These are phyloP conservation scores for Sycobia sp. DNA, from an alignment of 1,140 invertebrate genomes.

Conservation along the genomic window DNA sequence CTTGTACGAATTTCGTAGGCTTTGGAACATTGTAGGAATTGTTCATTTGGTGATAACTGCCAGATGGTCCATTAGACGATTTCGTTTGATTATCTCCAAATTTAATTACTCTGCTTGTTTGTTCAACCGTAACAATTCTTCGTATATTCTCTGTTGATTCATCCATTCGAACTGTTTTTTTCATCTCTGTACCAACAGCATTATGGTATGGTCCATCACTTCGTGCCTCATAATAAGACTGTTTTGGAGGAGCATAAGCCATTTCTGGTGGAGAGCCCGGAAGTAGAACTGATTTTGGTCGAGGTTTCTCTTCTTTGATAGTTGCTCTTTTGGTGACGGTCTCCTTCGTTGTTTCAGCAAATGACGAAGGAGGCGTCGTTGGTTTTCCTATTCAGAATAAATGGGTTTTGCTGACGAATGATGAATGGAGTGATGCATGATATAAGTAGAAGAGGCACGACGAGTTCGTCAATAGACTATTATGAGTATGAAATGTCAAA, in stretches of 20 bases:
- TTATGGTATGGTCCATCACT: slow-evolving; percentile 63
- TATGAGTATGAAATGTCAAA: slow-evolving; percentile 3
- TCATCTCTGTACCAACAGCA: slow-evolving; percentile 69
- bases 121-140: slow-evolving; percentile 70
- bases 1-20: slow-evolving; percentile 72
- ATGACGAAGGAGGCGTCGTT: slow-evolving; percentile 29
- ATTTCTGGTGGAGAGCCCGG: slow-evolving; percentile 67
- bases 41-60: slow-evolving; percentile 28
- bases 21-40: slow-evolving; percentile 61
- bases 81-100: slow-evolving; percentile 61
- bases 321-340: slow-evolving; percentile 41
- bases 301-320: slow-evolving; percentile 47
- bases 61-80: not conserved
- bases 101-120: slow-evolving; percentile 72
- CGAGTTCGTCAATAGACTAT: not conserved
- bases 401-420: slow-evolving; percentile 59
- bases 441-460: slow-evolving; percentile 17
- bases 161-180: slow-evolving; percentile 71
- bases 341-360: slow-evolving; percentile 39
- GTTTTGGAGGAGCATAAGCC: slow-evolving; percentile 62
- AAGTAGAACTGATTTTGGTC: slow-evolving; percentile 60
- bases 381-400: slow-evolving; percentile 35
- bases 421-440: slow-evolving; percentile 19
- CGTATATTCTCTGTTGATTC: slow-evolving; percentile 70
- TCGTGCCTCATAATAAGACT: slow-evolving; percentile 62